Conservation (phyloP, 2,113 vertebrate species). For the Chionis minor region DNA sequence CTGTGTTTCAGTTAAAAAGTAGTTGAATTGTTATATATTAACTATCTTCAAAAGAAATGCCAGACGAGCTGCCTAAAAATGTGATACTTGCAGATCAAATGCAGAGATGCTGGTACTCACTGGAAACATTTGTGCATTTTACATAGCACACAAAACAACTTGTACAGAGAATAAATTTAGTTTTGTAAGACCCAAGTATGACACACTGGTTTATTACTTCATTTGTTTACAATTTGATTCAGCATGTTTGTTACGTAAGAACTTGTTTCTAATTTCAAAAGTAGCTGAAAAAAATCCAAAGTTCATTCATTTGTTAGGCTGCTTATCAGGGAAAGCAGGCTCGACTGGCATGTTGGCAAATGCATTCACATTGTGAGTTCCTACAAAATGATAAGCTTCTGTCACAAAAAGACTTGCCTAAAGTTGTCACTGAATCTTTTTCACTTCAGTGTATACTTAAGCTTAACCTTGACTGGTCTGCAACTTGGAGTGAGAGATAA, state of each 20-base stretch:
- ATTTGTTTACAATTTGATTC: background rate
- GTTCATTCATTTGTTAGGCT: background rate
- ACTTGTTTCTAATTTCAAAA: background rate
- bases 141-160: too few relatives aligned
- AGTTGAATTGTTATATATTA: background rate
- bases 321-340: background rate
- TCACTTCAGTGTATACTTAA: background rate
- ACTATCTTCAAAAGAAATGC: background rate
- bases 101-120: background rate
- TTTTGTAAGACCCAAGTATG: background rate
- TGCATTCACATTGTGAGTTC: accelerated
- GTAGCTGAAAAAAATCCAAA: background rate
- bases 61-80: background rate
- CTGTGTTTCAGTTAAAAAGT: background rate
- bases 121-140: background rate
- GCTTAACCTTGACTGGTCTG: background rate
- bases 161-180: background rate
- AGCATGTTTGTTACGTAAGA: background rate
- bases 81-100: background rate
- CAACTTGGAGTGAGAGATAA: background rate
- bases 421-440: background rate
- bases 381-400: background rate
- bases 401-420: background rate
- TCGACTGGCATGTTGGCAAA: background rate
- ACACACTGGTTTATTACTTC: background rate